These are phyloP conservation scores for Epizoanthus illoricatus DNA, from an alignment of 92 coral and sea anemone genomes.

Conservation along the genomic window DNA sequence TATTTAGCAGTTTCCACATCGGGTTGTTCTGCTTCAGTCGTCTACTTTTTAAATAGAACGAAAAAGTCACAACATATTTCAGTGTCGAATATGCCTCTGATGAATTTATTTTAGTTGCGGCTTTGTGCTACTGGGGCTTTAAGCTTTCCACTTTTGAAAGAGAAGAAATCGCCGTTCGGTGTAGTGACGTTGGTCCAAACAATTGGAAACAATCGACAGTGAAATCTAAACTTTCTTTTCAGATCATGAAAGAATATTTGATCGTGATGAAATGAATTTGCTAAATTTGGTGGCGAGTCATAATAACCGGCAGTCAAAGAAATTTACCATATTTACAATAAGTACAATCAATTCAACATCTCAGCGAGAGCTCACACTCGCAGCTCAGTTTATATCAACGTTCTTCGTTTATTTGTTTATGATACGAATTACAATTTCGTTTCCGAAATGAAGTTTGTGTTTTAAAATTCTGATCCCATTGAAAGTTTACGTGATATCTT, in stretches of 20 bases:
- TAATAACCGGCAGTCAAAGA: neutral
- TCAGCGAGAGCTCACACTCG: neutral
- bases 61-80: neutral
- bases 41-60: neutral
- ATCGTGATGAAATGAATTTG: neutral
- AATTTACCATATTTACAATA: neutral
- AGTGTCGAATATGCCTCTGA: neutral
- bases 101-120: neutral
- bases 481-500: slow-evolving; percentile 30
- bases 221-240: slow-evolving; percentile 12
- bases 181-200: neutral
- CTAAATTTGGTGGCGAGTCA: neutral
- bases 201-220: neutral
- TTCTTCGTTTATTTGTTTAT: neutral
- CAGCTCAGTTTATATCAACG: neutral
- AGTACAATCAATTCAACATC: neutral
- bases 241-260: neutral
- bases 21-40: neutral
- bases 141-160: neutral
- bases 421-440: neutral
- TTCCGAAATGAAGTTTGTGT: neutral
- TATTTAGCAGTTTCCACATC: neutral
- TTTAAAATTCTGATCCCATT: neutral
- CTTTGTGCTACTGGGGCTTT: neutral
- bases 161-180: neutral